Evolutionary conservation across 2,888 invertebrate genomes (phyloP).

Genomic region (Sycophila texana): DNA sequence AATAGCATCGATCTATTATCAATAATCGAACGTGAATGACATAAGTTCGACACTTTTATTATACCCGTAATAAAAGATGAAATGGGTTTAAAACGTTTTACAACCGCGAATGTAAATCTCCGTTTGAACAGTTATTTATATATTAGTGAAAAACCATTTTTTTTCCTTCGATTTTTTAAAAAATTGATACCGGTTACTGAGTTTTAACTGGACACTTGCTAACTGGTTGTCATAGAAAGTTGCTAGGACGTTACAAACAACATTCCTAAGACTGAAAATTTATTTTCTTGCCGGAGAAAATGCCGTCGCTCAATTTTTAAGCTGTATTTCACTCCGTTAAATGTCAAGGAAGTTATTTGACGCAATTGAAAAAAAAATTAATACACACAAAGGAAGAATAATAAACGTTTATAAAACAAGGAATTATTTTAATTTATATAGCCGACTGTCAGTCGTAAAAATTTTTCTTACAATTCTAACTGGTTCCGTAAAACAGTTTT

Average conservation of each 20-base stretch:
- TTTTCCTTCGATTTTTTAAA: neutral
- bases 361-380: neutral
- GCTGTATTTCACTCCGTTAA: neutral
- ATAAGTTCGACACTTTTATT: neutral
- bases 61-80: neutral
- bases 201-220: slow-evolving; percentile 2
- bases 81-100: neutral
- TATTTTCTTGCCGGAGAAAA: slow-evolving; percentile 8
- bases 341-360: neutral
- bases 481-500: no score
- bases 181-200: neutral
- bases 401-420: no score
- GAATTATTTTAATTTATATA: no score
- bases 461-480: no score
- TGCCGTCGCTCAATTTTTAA: neutral
- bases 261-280: slow-evolving; percentile 18
- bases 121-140: no score
- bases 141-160: no score
- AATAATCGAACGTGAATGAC: neutral
- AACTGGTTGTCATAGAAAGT: slow-evolving; percentile 3
- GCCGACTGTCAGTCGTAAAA: no score
- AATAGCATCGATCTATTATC: neutral
- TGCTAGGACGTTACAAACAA: neutral
- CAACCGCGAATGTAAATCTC: no score
- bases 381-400: neutral